Base-by-base conservation (phyloP, 2,797 vertebrate genomes). In the Chrosomus eos region DNA sequence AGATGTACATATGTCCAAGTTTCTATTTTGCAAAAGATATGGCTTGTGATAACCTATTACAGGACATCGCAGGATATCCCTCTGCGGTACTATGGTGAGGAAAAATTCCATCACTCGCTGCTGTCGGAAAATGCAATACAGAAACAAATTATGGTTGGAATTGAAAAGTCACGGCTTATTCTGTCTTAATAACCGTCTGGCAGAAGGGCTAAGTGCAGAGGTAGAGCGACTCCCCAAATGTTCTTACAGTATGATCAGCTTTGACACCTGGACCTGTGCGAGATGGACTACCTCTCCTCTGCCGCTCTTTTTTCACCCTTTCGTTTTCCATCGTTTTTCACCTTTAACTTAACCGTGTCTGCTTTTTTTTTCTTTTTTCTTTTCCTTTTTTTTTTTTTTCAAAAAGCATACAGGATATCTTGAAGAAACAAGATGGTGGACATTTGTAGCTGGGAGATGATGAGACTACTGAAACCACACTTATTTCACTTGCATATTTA, bases 101-200 rank as follows among this genome's bases (percentile, higher is more conserved):
- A 97, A 97, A 96, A 96, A 97, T 97, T 97, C 97, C 95, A 98
- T 99, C 97, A 97, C 96, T 95, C 95, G 95, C 97, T 97, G 96
- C 94, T 95, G 94, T 95, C 89, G 84, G 92, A 92, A 94, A 96
- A 97, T 97, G 96, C 95, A 98, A 98, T 99, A 99, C 96, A 96
- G 97, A 98, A 99, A 99, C 97, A 99, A 99, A 99, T 99, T 98
- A 98, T 97, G 97, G 96, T 96, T 93, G 96, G 96, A 99, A 99
- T 98, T 98, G 98, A 98, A 99, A 99, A 99, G 98, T 98, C 97
- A 97, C 95, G 94, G 95, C 96, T 98, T 97, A 97, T 99, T 98
- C 96, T 94, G 92, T 97, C 96, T 98, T 98, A 98, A 99, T 99
- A 97, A 98, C 97, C 97, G 94, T 93, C 97, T 97, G 97, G 96